Percentiles rank a stretch among this genome's conserved stretches.
Evolutionary conservation across 2,113 vertebrate species (phyloP).

Genomic region (Malurus cyaneus): DNA sequence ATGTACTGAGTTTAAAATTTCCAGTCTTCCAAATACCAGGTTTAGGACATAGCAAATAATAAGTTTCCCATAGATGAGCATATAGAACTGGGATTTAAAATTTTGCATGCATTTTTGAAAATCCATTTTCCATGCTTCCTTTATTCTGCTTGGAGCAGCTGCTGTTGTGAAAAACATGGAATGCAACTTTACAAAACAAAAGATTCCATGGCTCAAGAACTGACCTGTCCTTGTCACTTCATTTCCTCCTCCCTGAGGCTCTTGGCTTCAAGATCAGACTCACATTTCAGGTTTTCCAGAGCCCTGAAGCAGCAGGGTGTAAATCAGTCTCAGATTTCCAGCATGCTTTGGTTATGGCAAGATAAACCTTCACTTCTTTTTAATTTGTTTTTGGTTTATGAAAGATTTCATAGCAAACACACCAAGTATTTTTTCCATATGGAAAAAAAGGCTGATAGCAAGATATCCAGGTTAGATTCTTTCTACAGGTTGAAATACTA

Average conservation of each 20-base stretch:
- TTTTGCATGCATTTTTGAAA: neutral
- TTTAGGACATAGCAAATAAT: neutral
- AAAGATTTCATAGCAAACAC: neutral
- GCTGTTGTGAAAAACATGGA: neutral
- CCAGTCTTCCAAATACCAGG: neutral
- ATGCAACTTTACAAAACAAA: neutral
- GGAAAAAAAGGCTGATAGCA: neutral
- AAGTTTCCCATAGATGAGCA: neutral
- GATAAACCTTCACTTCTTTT: neutral
- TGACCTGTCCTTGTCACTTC: neutral
- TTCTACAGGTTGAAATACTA: neutral
- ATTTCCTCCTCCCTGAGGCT: neutral
- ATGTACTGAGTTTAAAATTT: neutral
- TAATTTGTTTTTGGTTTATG: neutral
- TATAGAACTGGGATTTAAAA: neutral
- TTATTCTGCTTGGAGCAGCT: neutral
- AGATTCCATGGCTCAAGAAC: neutral
- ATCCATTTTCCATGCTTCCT: neutral
- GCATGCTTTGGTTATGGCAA: neutral
- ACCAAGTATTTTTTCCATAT: neutral
- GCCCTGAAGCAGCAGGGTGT: neutral
- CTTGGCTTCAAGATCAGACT: neutral
- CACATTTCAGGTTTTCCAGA: conserved; percentile 40
- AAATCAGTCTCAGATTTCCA: neutral
- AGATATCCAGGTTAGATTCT: neutral